Conservation (phyloP, 2,797 vertebrate genomes). For the Parauchenoglanis ngamensis region DNA sequence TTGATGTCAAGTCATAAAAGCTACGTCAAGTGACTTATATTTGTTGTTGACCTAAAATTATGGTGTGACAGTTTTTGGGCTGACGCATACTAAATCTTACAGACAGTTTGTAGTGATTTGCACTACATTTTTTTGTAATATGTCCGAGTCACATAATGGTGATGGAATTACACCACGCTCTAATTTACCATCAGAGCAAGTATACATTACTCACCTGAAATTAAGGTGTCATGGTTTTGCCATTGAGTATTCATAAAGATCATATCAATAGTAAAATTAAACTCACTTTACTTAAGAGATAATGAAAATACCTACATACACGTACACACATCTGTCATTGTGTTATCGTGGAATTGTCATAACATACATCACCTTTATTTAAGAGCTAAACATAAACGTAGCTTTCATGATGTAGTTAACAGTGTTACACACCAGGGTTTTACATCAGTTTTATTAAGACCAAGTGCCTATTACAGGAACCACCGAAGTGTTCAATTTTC, state of each 20-base stretch:
- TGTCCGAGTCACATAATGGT: neutral
- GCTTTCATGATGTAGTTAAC: neutral
- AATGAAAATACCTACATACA: neutral
- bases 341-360: neutral
- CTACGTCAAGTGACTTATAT: neutral
- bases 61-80: neutral
- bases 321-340: neutral
- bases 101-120: neutral
- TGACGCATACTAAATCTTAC: neutral
- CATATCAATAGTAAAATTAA: no score
- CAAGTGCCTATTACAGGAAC: constrained; percentile 20
- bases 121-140: neutral
- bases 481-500: neutral
- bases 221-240: neutral
- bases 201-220: neutral
- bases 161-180: neutral
- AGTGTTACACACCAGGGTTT: neutral
- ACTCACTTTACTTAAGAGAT: neutral
- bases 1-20: neutral
- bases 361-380: neutral
- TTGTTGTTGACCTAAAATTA: neutral
- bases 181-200: neutral
- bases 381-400: no score
- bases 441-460: neutral
- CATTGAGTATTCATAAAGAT: neutral